Evolutionary conservation across 2,797 vertebrate species (phyloP).

Genomic region (Tokudaia tokunoshimensis): DNA sequence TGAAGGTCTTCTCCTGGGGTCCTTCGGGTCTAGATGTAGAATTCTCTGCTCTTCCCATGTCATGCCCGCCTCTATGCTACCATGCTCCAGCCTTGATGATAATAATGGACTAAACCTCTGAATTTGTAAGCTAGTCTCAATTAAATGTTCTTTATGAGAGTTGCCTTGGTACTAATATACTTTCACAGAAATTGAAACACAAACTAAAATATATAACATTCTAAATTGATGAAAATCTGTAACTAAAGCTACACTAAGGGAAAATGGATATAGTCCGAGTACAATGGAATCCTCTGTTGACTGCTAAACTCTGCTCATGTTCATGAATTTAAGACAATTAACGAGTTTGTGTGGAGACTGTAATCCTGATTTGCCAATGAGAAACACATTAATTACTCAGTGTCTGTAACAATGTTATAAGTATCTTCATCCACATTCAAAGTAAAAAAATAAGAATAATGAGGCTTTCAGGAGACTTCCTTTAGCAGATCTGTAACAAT

Average conservation of each 20-base stretch:
- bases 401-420: background rate
- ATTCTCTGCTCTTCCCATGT: background rate
- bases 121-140: background rate
- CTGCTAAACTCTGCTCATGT: background rate
- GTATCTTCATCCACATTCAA: conserved; percentile 25
- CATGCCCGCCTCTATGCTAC: background rate
- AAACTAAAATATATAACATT: background rate
- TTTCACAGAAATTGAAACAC: too few relatives aligned
- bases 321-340: background rate
- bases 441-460: background rate
- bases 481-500: background rate
- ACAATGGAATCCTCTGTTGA: background rate
- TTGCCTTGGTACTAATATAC: background rate
- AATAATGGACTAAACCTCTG: background rate
- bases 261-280: background rate
- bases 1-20: background rate
- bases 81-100: background rate
- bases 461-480: background rate
- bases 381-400: background rate
- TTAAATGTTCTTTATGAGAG: background rate
- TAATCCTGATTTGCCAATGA: background rate
- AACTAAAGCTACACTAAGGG: background rate
- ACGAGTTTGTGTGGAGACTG: background rate
- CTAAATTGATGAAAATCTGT: background rate
- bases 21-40: background rate